phyloP scores from a whole-genome alignment of 2,797 vertebrate species.

The Sphaeramia orbicularis region DNA sequence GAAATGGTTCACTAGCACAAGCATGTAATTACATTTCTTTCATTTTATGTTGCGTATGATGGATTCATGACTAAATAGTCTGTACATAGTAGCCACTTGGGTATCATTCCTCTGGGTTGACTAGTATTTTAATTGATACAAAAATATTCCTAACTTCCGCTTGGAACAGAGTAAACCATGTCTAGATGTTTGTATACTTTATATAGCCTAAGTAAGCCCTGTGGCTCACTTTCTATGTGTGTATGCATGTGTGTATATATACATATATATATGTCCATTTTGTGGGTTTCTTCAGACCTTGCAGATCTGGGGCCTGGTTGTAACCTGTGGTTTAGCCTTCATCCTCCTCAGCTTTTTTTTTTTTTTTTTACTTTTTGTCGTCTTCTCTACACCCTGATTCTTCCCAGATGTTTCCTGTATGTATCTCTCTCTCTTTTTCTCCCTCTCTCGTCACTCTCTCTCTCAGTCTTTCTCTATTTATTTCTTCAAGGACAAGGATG shows the following conservation, averaged over 20 bases:
- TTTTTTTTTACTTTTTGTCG: constrained; percentile 35
- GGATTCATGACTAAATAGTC: neutral
- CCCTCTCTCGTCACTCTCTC: constrained; percentile 23
- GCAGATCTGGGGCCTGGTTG: constrained; percentile 71
- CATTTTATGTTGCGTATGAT: neutral
- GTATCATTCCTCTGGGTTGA: constrained; percentile 4
- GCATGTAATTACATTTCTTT: neutral
- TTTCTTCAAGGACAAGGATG: constrained; percentile 68
- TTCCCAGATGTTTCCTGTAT: constrained; percentile 97
- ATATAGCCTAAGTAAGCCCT: constrained; percentile 38
- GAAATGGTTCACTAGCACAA: neutral
- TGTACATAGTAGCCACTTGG: neutral
- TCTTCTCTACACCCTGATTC: constrained; percentile 75
- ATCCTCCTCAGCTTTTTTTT: constrained; percentile 54
- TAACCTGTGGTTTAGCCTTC: constrained; percentile 82
- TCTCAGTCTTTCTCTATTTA: constrained; percentile 38
- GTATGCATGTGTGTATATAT: constrained; percentile 11
- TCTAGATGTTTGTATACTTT: constrained; percentile 48
- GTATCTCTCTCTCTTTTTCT: constrained; percentile 58
- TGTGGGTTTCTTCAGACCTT: constrained; percentile 61
- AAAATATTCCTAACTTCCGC: constrained; percentile 41
- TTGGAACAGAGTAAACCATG: constrained; percentile 31
- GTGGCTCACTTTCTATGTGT: constrained; percentile 29
- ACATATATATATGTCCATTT: constrained; percentile 36
- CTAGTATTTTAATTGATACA: constrained; percentile 33